These are phyloP conservation scores for Drosophila littoralis DNA, from an alignment of 1,140 invertebrate species.

Conservation along the genomic window DNA sequence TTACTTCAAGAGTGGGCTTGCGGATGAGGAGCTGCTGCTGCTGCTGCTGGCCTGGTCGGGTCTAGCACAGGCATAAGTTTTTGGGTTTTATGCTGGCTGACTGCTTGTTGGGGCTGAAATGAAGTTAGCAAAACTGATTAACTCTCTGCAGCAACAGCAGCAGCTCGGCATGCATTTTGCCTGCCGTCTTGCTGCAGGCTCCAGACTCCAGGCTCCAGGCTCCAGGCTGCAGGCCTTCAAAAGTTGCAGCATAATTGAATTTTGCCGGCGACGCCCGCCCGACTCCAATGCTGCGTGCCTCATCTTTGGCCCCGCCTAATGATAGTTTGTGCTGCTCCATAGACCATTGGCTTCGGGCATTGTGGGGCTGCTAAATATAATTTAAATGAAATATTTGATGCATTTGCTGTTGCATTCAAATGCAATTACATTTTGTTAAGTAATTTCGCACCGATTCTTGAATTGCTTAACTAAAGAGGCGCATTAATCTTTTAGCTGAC, in stretches of 20 bases:
- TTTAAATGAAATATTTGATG: conserved; percentile 70
- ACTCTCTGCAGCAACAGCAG: conserved; percentile 54
- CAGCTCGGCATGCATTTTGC: conserved; percentile 35
- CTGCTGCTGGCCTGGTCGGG: neutral
- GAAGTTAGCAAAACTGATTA: conserved; percentile 79
- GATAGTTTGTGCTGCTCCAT: conserved; percentile 30
- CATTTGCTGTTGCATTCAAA: conserved; percentile 64
- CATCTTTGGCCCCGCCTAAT: conserved; percentile 18
- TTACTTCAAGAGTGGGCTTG: conserved; percentile 2
- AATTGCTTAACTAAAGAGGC: neutral
- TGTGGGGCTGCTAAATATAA: conserved; percentile 41
- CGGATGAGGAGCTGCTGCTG: neutral
- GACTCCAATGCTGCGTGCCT: neutral
- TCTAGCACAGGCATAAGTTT: conserved; percentile 52
- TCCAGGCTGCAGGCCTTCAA: neutral
- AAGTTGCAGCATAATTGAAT: conserved; percentile 24
- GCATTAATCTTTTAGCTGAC: conserved; percentile 12
- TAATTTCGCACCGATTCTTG: conserved; percentile 8
- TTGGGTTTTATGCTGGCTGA: conserved; percentile 16
- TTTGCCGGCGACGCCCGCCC: neutral
- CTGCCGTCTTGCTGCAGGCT: conserved; percentile 5
- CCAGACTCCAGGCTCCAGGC: neutral
- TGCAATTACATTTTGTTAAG: conserved; percentile 59
- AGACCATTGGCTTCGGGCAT: conserved; percentile 34
- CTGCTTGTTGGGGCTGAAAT: conserved; percentile 59